Base-by-base conservation (phyloP, 2,888 invertebrate genomes). In the Lasioglossum pauxillum region DNA sequence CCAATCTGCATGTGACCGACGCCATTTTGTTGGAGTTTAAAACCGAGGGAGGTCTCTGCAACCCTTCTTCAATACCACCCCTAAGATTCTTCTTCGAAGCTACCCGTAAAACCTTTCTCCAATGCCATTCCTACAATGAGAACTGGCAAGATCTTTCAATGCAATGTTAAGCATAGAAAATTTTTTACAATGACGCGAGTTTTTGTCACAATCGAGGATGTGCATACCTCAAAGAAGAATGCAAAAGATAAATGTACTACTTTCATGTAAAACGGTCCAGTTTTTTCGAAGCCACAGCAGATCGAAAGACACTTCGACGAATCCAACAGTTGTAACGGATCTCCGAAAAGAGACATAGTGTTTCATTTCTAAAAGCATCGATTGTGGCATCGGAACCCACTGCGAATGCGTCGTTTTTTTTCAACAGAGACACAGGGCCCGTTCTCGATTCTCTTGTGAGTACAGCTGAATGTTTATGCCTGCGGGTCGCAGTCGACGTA, bases 1-100 rank as follows among this genome's bases (percentile, higher is more conserved):
- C 94, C 94, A 95, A 95, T 95, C 95, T 95, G 95, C 95, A 95
- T 95, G 95, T 89, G 87, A 91, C 88, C 72, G 88, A 79, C 94
- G 94, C 95, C 95, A 95, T 95, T 95, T 95, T 94, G 93, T 89
- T 89, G 80, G 46, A 90, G 79, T 94, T 93, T 93, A 94, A 93
- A 93, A 80, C 90, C 80, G 92, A 90, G 90, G 86, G 87, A 86
- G 83, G 46, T 80, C 83, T 27, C 44, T 41, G 19, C 79, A 81
- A 85, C 73, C 75, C 82, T 80, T 76, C 44, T n/a, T 38, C 71
- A 10, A 38, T 0, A 2, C 23, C 27, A 16, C 53, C 67, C 64
- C 53, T 53, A 23, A 53, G 23, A 8, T 53, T 49, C 49, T 23
- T 49, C 23, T 49, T 49, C 8, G 16, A 49, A 46, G 46, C 46